Evolutionary conservation across 2,888 invertebrate species (phyloP), one percentile per base, ranked within the genome.

Genomic region (Apotomis turbidana): DNA sequence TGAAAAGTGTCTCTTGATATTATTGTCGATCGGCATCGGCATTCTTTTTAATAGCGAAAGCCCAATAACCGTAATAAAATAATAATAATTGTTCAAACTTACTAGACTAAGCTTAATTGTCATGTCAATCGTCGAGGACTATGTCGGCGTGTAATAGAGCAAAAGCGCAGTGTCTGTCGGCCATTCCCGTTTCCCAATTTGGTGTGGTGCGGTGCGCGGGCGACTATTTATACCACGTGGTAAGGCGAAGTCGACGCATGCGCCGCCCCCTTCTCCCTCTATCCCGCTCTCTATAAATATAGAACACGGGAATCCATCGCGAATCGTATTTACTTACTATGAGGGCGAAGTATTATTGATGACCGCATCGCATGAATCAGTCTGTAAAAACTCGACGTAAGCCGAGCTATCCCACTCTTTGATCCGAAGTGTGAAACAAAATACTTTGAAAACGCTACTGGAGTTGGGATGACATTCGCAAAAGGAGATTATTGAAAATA

Each of bases 191-290:
- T 84, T 89, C 92, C 92, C 89, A 78, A 92, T 92, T 91, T 90
- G 92, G 92, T 85, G 84, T 82, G 91, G 83, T 81, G 81, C 86
- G 82, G 85, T 87, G 89, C 89, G 90, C 86, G 77, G 80, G 87
- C 87, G 84, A 83, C 91, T 92, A 92, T 92, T 91, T 87, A 90
- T 92, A 91, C 86, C 87, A 88, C 87, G 89, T 89, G 89, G 87
- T 86, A 77, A 77, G 78, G 78, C 79, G 79, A 76, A 74, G 78
- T 74, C 79, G 71, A 76, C 73, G 60, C 64, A 61, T 58, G 75
- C 41, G 74, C 75, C 79, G 68, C 71, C 73, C 73, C 73, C 68
- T 75, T 78, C 75, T 70, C 63, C 74, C 71, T 80, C 83, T 84
- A 85, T 86, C 84, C 85, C 83, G 82, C 80, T 76, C 81, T 80